Percentiles rank a stretch among this genome's conserved stretches.
Evolutionary conservation across 2,113 vertebrate species (phyloP).

Genomic region (Noctilio leporinus): DNA sequence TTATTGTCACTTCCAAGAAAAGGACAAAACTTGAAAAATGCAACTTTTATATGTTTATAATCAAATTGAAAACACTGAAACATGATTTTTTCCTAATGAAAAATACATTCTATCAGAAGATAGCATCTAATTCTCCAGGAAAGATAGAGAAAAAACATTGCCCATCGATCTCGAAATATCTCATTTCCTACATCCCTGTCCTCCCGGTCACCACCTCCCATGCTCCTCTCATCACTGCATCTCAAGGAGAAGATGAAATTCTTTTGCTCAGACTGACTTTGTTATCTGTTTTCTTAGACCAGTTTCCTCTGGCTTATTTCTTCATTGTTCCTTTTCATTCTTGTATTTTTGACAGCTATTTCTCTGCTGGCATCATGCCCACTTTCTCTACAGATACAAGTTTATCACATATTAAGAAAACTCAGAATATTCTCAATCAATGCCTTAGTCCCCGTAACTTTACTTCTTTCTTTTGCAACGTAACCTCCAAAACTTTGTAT

Average conservation of each 20-base stretch:
- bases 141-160: not conserved
- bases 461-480: not conserved
- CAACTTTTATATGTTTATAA: not conserved
- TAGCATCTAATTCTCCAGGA: not conserved
- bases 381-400: not conserved
- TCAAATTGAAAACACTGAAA: not conserved
- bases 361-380: not conserved
- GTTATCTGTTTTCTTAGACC: not conserved
- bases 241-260: not conserved
- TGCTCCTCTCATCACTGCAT: not conserved
- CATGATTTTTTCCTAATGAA: not conserved
- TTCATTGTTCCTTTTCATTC: not conserved
- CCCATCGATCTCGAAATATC: not conserved
- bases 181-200: not conserved
- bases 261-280: not conserved
- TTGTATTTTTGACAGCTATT: not conserved
- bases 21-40: not conserved
- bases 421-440: not conserved
- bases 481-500: not conserved
- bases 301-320: not conserved
- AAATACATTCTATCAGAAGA: not conserved
- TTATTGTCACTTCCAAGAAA: not conserved
- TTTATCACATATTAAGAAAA: not conserved
- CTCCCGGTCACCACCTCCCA: not conserved
- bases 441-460: not conserved